A percentile compares a stretch with the other conserved stretches of the same genome.
phyloP scores from a whole-genome alignment of 2,888 invertebrate species.

The Sminthurinus aureus region DNA sequence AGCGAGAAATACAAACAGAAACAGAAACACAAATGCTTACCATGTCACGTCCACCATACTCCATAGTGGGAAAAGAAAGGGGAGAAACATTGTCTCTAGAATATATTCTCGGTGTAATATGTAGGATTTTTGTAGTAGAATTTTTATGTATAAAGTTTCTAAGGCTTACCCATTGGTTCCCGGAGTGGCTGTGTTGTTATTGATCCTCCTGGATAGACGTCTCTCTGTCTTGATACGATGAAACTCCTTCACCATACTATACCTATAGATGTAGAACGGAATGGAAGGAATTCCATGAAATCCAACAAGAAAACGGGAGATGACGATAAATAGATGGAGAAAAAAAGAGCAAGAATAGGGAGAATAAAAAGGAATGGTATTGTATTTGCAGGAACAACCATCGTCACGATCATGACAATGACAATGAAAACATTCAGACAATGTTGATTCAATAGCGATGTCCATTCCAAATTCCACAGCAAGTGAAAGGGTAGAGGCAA shows the following conservation, averaged over 20 bases:
- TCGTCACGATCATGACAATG: too few species aligned
- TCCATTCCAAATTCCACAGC: constrained; percentile 17
- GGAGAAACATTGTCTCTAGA: not conserved
- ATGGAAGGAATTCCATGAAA: not conserved
- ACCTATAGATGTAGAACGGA: constrained; percentile 44
- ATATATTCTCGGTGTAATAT: too few species aligned
- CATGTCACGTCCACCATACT: too few species aligned
- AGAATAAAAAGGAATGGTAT: constrained; percentile 3
- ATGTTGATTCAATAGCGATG: constrained; percentile 23
- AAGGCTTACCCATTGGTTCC: constrained; percentile 57
- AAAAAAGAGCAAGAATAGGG: not conserved
- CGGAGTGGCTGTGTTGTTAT: constrained; percentile 56
- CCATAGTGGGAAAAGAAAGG: not conserved
- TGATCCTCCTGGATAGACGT: constrained; percentile 57
- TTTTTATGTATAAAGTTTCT: not conserved
- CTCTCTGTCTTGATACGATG: constrained; percentile 60
- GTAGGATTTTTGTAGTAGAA: too few species aligned
- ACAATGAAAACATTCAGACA: constrained; percentile 9
- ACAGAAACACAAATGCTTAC: too few species aligned
- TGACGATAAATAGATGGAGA: not conserved
- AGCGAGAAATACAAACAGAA: too few species aligned
- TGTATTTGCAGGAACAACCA: too few species aligned
- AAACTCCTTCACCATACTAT: constrained; percentile 60
- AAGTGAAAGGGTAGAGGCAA: constrained; percentile 7
- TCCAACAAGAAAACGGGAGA: constrained; percentile 6